Base-by-base conservation (phyloP, 2,113 vertebrate species). In the Peucedramus taeniatus region DNA sequence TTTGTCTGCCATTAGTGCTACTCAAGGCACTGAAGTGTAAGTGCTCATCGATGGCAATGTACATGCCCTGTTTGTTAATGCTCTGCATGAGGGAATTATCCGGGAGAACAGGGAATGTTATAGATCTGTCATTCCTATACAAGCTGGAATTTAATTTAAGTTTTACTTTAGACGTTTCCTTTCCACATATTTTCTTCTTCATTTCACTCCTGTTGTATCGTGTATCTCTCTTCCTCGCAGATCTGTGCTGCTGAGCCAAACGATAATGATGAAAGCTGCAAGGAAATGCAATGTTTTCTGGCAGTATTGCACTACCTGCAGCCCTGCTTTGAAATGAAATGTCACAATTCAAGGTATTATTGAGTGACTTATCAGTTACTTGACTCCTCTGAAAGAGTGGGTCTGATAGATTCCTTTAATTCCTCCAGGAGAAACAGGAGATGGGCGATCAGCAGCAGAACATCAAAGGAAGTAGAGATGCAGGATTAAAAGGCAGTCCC, bases 51-150 rank as follows among this genome's bases (percentile, higher is more conserved):
- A 94, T 75, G 80, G 90, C 49, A 83, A 92, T 1, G 56, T 93
- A 76, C 93, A 94, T 92, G 94, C 83, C 92, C 90, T 93, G 93
- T 94, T 95, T 93, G 92, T 82, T 94, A 95, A 93, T 92, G 94
- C 66, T 76, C 69, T 39, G 72, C 93, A 93, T 69, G 31, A 71
- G 88, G 91, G 96, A 96, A 83, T 96, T 92, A 90, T 60, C 86
- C 2, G 1, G 80, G 88, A 93, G 92, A 94, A 90, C 2, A 53
- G 85, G 88, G 94, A 93, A 95, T 27, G 54, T 39, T 93, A 93
- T 14, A 92, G 94, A 90, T 93, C 83, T 95, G 94, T 90, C 96
- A 93, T 71, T 93, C 37, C 2, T 53, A 75, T 15, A 92, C 3
- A 26, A 89, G 88, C 83, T 89, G 68, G 76, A 89, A 95, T 92